Evolutionary conservation across 2,888 invertebrate species (phyloP).

Genomic region (Cephalotes varians): DNA sequence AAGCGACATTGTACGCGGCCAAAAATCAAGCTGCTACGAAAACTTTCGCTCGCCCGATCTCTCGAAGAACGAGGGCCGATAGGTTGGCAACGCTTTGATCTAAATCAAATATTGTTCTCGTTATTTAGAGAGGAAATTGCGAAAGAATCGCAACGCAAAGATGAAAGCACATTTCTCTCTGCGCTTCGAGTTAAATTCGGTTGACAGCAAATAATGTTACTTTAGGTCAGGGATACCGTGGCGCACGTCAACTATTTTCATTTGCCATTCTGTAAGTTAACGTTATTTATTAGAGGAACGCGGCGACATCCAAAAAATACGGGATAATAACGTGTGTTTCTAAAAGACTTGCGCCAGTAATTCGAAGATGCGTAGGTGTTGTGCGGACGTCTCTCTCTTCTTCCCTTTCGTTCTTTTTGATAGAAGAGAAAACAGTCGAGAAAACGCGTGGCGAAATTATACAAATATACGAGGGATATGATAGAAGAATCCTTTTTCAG

Average conservation of each 20-base stretch:
- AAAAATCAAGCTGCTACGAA: conserved; percentile 58
- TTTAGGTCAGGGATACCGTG: conserved; percentile 29
- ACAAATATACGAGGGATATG: background rate
- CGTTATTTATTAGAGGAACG: conserved; percentile 57
- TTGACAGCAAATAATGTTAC: conserved; percentile 26
- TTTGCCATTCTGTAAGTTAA: conserved; percentile 54
- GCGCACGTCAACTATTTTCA: conserved; percentile 3
- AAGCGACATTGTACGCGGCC: conserved; percentile 59
- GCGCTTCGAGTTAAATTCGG: conserved; percentile 27
- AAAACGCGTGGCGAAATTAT: background rate
- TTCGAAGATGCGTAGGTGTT: background rate
- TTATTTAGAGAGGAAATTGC: conserved; percentile 16
- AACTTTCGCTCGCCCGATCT: conserved; percentile 11
- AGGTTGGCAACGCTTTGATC: conserved; percentile 21
- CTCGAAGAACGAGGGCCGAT: background rate
- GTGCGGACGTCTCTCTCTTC: background rate
- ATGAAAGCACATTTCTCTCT: conserved; percentile 25
- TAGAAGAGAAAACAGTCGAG: background rate
- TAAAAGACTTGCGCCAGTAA: background rate
- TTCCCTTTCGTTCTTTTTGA: background rate
- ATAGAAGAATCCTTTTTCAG: background rate
- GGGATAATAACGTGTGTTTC: conserved; percentile 53
- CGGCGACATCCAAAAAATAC: conserved; percentile 28
- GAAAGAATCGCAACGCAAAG: background rate
- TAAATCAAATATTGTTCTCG: conserved; percentile 10